Conservation (phyloP, 2,797 vertebrate genomes). For the Lacerta agilis region DNA sequence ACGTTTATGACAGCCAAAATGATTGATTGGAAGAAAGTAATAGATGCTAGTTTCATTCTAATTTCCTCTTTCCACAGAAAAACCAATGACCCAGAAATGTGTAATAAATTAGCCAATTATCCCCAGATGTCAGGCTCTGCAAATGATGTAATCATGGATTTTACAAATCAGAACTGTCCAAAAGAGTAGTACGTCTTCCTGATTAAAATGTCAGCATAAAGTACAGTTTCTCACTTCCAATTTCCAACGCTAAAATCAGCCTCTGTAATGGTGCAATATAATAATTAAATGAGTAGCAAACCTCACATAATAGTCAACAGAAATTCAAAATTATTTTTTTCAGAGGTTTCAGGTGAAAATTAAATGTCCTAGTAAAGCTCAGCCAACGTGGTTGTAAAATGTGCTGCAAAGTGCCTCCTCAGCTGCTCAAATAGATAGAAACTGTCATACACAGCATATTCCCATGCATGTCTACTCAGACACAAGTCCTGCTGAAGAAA, state of each 20-base stretch:
- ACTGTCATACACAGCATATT: neutral
- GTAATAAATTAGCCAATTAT: conserved; percentile 74
- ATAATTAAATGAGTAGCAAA: conserved; percentile 62
- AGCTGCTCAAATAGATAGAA: neutral
- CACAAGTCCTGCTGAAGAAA: neutral
- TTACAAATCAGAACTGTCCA: conserved; percentile 71
- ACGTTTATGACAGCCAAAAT: conserved; percentile 39
- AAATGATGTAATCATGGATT: conserved; percentile 66
- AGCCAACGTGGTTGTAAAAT: conserved; percentile 17
- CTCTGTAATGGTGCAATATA: conserved; percentile 54
- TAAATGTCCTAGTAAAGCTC: neutral
- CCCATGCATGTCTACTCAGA: neutral
- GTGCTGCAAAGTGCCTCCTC: neutral
- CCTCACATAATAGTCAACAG: conserved; percentile 50
- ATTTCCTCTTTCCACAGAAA: conserved; percentile 54
- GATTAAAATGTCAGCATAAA: conserved; percentile 76
- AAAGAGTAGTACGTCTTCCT: conserved; percentile 59
- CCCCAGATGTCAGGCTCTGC: conserved; percentile 55
- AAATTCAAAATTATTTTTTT: conserved; percentile 50
- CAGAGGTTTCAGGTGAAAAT: conserved; percentile 50
- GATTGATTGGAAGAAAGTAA: conserved; percentile 63
- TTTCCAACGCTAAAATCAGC: conserved; percentile 36
- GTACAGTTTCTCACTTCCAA: conserved; percentile 55
- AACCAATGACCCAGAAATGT: conserved; percentile 67
- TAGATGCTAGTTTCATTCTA: conserved; percentile 49